Evolutionary conservation across 35 echinoderm and acorn worm genomes (phyloP), one percentile per base, ranked within the genome.

Genomic region (Stichopus chloronotus): DNA sequence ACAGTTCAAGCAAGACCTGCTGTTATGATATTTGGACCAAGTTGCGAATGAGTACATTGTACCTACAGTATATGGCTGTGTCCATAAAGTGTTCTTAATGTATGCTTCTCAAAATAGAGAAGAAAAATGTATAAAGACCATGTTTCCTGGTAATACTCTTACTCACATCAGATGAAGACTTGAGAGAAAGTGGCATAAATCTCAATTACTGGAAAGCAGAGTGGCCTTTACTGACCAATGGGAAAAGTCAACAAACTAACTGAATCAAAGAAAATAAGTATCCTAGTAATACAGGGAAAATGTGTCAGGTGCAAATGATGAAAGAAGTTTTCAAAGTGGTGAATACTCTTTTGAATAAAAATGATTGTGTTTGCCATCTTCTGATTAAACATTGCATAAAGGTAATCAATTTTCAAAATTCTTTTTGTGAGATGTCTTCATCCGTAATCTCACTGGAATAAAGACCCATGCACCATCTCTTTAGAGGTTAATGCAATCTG

Each of bases 291-390:
- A 22, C 52, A 78, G 12, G 76, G 76, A 78, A 78, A 78, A 78
- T 25, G 21, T 78, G 52, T 78, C 76, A 78, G 23, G 52, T 83
- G 79, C 79, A 55, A 55, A 83, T 83, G 43, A 83, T 83, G 3
- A 83, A 83, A 53, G 79, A 83, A 55, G 79, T 55, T 43, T 83
- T 83, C 79, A 83, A 83, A 83, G 16, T 83, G 79, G 79, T 83
- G 30, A 83, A 83, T 14, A 52, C 79, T 83, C 79, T 83, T 83
- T 17, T 83, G 52, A 55, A 83, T 83, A 83, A 83, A 55, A 55
- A n/a, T 83, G 0, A 83, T 83, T 30, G 79, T 83, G 79, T 83
- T 83, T 83, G 2, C 79, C 79, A 83, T 43, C 52, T 52, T 83
- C 8, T 83, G 52, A 83, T 83, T 83, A 23, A 43, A 83, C 79